phyloP scores from a whole-genome alignment of 2,797 vertebrate genomes.

The Lagocephalus sceleratus region DNA sequence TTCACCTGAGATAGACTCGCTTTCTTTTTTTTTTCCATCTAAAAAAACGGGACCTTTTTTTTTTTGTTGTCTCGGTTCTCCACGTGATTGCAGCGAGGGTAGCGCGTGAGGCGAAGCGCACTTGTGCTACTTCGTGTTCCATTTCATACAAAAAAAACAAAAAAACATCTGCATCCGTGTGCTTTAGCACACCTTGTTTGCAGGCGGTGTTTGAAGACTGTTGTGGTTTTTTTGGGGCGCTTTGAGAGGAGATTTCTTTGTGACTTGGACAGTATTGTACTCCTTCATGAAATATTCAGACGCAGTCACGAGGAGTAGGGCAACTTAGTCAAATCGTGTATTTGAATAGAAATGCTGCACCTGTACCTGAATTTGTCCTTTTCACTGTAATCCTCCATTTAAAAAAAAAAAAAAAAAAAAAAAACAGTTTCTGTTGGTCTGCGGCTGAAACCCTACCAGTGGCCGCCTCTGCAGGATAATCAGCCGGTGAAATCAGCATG shows the following conservation, averaged over 20 bases:
- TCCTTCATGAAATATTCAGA: constrained; percentile 63
- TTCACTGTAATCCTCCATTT: constrained; percentile 19
- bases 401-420: too few species aligned
- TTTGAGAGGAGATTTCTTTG: constrained; percentile 55
- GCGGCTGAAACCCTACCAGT: constrained; percentile 6
- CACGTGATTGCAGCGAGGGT: constrained; percentile 17
- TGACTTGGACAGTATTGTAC: constrained; percentile 47
- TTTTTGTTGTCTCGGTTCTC: constrained; percentile 41
- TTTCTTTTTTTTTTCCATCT: constrained; percentile 53
- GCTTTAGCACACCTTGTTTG: constrained; percentile 44
- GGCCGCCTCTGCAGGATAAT: background rate
- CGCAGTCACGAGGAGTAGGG: constrained; percentile 41
- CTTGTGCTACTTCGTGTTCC: constrained; percentile 9
- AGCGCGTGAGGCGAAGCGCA: constrained; percentile 27
- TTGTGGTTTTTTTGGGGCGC: constrained; percentile 29
- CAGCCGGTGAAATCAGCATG: constrained; percentile 10
- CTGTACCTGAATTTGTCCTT: constrained; percentile 15
- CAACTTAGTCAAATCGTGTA: constrained; percentile 40
- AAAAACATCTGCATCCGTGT: constrained; percentile 3
- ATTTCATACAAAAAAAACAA: background rate
- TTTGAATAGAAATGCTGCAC: constrained; percentile 46
- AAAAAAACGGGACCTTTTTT: constrained; percentile 32
- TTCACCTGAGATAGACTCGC: constrained; percentile 63
- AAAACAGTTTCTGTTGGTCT: constrained; percentile 8
- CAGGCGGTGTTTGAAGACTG: constrained; percentile 31